Evolutionary conservation across 1,140 invertebrate species (phyloP).

Genomic region (Tetranychus cinnabarinus): DNA sequence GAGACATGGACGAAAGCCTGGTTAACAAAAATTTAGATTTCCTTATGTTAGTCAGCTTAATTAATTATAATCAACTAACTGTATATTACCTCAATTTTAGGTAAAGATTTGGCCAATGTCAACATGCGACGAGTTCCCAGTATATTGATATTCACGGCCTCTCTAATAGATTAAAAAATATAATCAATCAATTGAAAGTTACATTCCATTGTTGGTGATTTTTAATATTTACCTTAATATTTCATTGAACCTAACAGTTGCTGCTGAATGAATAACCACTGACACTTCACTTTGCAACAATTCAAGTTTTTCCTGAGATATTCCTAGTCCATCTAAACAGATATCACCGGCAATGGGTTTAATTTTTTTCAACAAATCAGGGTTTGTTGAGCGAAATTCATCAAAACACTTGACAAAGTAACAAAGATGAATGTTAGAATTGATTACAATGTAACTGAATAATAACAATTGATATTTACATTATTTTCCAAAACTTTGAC

Average conservation of each 20-base stretch:
- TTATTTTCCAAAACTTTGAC: not conserved
- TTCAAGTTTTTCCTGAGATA: slow-evolving; percentile 46
- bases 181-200: not conserved
- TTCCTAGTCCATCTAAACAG: slow-evolving; percentile 57
- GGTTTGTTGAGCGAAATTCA: slow-evolving; percentile 14
- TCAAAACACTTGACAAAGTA: no score
- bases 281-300: slow-evolving; percentile 44
- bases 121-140: slow-evolving; percentile 22
- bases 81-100: slow-evolving; percentile 65
- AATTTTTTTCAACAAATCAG: slow-evolving; percentile 32
- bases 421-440: not conserved
- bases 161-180: slow-evolving; percentile 37
- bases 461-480: slow-evolving; percentile 29
- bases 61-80: slow-evolving; percentile 30
- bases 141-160: not conserved
- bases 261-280: slow-evolving; percentile 88
- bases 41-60: slow-evolving; percentile 5
- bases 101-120: slow-evolving; percentile 25
- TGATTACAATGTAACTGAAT: slow-evolving; percentile 56
- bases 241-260: slow-evolving; percentile 90
- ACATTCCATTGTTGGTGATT: not conserved
- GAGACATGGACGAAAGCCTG: slow-evolving; percentile 14
- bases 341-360: slow-evolving; percentile 72
- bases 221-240: slow-evolving; percentile 25
- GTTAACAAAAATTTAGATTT: not conserved